Evolutionary conservation across 1,140 invertebrate genomes (phyloP).

Genomic region (Pachypsylla venusta): DNA sequence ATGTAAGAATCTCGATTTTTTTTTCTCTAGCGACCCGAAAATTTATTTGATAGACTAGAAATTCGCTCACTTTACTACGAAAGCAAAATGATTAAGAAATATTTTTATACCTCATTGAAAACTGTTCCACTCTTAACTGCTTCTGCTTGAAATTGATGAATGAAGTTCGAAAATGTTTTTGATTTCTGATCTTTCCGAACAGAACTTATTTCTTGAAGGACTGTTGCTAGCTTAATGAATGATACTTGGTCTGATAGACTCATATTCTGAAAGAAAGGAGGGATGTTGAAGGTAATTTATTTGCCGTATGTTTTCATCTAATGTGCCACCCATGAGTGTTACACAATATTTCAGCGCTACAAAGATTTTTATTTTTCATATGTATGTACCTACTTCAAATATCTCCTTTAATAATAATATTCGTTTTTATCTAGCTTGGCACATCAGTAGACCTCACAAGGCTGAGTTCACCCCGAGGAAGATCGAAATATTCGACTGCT

Average conservation of each 20-base stretch:
- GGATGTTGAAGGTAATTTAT: too few species aligned
- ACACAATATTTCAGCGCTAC: too few species aligned
- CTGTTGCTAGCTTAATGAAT: background rate
- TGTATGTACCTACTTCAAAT: too few species aligned
- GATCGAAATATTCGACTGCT: too few species aligned
- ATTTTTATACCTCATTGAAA: background rate
- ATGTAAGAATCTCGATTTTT: background rate
- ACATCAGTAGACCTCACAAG: too few species aligned
- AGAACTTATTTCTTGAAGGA: background rate
- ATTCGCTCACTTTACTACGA: background rate
- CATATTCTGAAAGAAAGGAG: background rate
- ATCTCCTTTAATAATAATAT: too few species aligned
- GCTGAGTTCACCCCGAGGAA: too few species aligned
- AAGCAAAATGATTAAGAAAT: background rate
- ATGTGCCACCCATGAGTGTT: too few species aligned
- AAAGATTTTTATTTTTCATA: too few species aligned
- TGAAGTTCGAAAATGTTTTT: constrained; percentile 16
- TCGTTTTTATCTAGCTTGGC: too few species aligned
- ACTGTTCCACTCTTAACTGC: background rate
- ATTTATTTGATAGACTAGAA: background rate
- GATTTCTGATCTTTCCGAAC: constrained; percentile 13
- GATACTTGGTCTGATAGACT: background rate
- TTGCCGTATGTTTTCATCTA: too few species aligned
- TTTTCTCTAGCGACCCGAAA: background rate
- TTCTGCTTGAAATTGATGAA: constrained; percentile 13